Evolutionary conservation across 2,113 vertebrate species (phyloP), one percentile per base, ranked within the genome.

Genomic region (Corvus cornix): DNA sequence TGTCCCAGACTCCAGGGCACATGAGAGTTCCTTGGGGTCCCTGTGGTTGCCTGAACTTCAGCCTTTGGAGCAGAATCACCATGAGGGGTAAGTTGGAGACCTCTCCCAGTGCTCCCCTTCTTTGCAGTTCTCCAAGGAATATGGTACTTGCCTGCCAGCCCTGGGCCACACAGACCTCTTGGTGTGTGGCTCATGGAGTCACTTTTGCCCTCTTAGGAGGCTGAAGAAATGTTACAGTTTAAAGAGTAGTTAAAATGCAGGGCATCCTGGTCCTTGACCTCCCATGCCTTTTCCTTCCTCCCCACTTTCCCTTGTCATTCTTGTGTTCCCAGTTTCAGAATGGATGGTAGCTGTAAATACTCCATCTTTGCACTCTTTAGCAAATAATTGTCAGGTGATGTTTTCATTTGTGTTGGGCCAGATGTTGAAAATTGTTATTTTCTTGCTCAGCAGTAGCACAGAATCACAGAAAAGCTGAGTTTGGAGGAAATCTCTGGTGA

Each of bases 61-160:
- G 24, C 24, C 41, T 63, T 2, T 35, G 43, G 22, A 93, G 58
- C 44, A 74, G 60, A 55, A 90, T 35, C 43, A 69, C 21, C 24
- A 16, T 0, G 1, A 69, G 6, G 35, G 18, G 30, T 31, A 62
- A 26, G 60, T 12, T 69, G 39, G 30, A 80, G 66, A n/a, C 13
- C 2, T 23, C 24, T 52, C 15, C 28, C 44, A 64, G 39, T 0
- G 0, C 16, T 82, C 23, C 7, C 10, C 27, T 81, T 73, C 41
- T 81, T 48, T 5, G 4, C 27, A 44, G 15, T 21, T 89, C 16
- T 88, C 24, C 63, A 35, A 28, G 75, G 16, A 85, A 26, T 8
- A 0, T 21, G 13, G 22, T 18, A 6, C 16, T 59, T 82, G 8
- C 51, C n/a, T 76, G n/a, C 33, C 31, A 87, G 22, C 51, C 79